Base-by-base conservation (phyloP, 2,113 vertebrate species). In the Microtus montanus region DNA sequence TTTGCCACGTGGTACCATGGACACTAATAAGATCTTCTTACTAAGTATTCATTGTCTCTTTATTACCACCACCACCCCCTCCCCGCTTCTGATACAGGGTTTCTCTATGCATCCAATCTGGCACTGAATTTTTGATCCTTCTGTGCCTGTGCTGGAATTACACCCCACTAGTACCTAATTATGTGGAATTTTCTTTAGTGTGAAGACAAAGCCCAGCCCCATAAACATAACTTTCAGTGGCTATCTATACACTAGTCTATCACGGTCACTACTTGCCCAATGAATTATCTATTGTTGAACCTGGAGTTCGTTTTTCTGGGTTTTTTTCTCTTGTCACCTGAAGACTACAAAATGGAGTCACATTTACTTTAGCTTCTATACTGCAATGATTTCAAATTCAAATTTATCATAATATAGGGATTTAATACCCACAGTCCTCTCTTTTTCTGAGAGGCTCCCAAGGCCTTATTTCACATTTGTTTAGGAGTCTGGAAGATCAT, bases 41-140 rank as follows among this genome's bases (percentile, higher is more conserved):
- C 79, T 68, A 94, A 54, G 2, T 91, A 41, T 89, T 96, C 88
- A 89, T 1, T 91, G 79, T 89, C 38, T 71, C 13, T 26, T 49
- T 7, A 79, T 88, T 92, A 85, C 88, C 44, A 44, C 44, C 44
- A 44, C 7, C 1, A 9, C 64, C 30, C 68, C 35, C 3, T 6
- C 10, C 38, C 19, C 19, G 6, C 58, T 35, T 68, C 26, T 33
- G 28, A 47, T 30, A 85, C 28, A 35, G 52, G 24, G 28, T 47
- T 85, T 66, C 63, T 12, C 83, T 47, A 13, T 7, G 17, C n/a
- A 44, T 28, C 41, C 2, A 47, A 47, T 28, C 10, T 68, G 63
- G 41, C 41, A 5, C 20, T 68, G 41, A 68, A 68, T 68, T 33
- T 28, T 64, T 44, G 38, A 20, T 20, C 41, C 64, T 85, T 63